Base-by-base conservation (phyloP, 2,113 vertebrate genomes). In the Cheirogaleus medius region DNA sequence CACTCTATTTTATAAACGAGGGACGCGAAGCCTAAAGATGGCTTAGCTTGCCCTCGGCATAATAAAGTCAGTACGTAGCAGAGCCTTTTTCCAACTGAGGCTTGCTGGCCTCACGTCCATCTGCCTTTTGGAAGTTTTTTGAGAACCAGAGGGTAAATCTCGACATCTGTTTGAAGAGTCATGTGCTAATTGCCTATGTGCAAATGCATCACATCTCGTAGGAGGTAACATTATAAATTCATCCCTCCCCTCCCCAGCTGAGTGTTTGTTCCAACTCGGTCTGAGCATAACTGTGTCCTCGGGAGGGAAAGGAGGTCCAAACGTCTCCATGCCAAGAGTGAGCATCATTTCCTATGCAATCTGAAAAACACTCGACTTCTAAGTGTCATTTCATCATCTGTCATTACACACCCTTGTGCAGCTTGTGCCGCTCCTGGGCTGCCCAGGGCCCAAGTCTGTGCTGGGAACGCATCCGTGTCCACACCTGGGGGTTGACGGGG, bases 371-470 rank as follows among this genome's bases (percentile, higher is more conserved):
- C 32, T 84, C 69, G 1, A 0, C 74, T 84, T 54, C 27, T 0
- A 20, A 39, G 82, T 42, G 32, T 34, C 47, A 6, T 1, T 17
- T 42, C 14, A 2, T 64, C 60, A 4, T 20, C 63, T 9, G 68
- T 66, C 10, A 0, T 11, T 2, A 0, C 0, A 0, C 0, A 27
- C 0, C 42, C 0, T 0, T 1, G 4, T 3, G 12, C 0, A 0
- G 34, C 44, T 34, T 1, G 5, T 9, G 18, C 37, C 1, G 0
- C 42, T n/a, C 11, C 63, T 14, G 10, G 0, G 52, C 47, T 10
- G 6, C 14, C 68, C 4, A 0, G 27, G 66, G 74, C 49, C 42
- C 10, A 8, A 1, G 1, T 7, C 82, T 4, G 5, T 9, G 39
- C 25, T 8, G 1, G 17, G 60, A 6, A 25, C 0, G 6, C 13